Base-by-base conservation (phyloP, 2,113 vertebrate species). In the Anseranas semipalmata region DNA sequence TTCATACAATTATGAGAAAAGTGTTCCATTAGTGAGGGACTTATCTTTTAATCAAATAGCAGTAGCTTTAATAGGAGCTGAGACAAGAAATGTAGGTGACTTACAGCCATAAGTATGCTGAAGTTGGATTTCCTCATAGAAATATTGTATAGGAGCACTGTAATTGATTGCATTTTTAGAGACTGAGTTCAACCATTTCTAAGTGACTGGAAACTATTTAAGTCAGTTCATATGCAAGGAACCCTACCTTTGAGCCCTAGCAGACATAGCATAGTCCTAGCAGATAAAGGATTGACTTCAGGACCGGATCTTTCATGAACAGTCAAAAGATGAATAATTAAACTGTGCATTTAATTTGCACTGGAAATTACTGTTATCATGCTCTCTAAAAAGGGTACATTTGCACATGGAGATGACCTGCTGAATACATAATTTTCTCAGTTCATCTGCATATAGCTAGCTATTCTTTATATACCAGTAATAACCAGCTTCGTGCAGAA, bases 1-100 rank as follows among this genome's bases (percentile, higher is more conserved):
- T 87, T 83, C 56, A 43, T 46, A 48, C 50, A 90, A 80, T 90
- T 93, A 89, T 79, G 39, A 90, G 63, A 56, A 94, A 95, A 84
- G 9, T 62, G 12, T 39, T 90, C 27, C 21, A 72, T 50, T 84
- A 60, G 63, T 37, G 43, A 71, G 17, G 67, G 65, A 53, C 52
- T 59, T 79, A n/a, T 21, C n/a, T 81, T 84, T 90, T n/a, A 62
- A 79, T 72, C 21, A 87, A 97, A 95, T 63, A 81, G 22, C 28
- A 88, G 35, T 48, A 80, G 20, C 67, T 86, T 62, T 90, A 85
- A 68, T 22, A 81, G 45, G 19, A 30, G 27, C 28, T 41, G 18
- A 70, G 46, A 90, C 15, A 56, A 89, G 37, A 70, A 84, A 50
- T 17, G 6, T 55, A 15, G 12, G 25, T 71, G 41, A 84, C 28